phyloP scores from a whole-genome alignment of 2,797 vertebrate genomes.

The Tapera naevia region DNA sequence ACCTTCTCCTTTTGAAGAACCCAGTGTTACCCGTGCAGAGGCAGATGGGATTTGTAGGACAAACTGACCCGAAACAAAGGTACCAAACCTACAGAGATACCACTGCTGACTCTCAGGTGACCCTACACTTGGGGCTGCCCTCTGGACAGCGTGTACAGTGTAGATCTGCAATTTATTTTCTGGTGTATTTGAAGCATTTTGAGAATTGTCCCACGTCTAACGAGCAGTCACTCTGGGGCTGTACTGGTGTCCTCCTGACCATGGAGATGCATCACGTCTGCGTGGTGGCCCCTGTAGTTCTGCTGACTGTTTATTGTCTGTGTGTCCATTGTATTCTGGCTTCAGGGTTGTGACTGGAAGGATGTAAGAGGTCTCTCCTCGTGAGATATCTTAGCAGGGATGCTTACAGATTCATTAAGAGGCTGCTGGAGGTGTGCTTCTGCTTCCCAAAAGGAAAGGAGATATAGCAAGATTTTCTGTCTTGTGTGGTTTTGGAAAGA shows the following conservation, averaged over 20 bases:
- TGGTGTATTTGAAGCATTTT: neutral
- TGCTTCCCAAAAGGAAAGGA: neutral
- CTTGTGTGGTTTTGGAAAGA: neutral
- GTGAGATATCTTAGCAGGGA: neutral
- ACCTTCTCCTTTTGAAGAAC: neutral
- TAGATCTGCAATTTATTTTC: neutral
- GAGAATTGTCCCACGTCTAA: neutral
- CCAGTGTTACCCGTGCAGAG: neutral
- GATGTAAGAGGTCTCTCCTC: neutral
- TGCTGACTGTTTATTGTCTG: neutral
- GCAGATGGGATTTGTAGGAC: neutral
- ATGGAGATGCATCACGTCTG: accelerated
- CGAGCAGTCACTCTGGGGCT: neutral
- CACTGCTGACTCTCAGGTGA: neutral
- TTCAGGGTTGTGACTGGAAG: neutral
- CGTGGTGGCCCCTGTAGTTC: neutral
- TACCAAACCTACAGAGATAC: neutral
- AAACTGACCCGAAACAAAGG: neutral
- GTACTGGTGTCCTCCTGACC: neutral
- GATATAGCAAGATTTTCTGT: neutral
- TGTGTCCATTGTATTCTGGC: accelerated
- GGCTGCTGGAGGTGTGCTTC: neutral
- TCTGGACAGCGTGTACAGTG: neutral
- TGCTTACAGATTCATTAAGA: neutral
- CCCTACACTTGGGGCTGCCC: neutral